Evolutionary conservation across 92 coral and sea anemone species (phyloP).

Genomic region (Zoanthus gigantus): DNA sequence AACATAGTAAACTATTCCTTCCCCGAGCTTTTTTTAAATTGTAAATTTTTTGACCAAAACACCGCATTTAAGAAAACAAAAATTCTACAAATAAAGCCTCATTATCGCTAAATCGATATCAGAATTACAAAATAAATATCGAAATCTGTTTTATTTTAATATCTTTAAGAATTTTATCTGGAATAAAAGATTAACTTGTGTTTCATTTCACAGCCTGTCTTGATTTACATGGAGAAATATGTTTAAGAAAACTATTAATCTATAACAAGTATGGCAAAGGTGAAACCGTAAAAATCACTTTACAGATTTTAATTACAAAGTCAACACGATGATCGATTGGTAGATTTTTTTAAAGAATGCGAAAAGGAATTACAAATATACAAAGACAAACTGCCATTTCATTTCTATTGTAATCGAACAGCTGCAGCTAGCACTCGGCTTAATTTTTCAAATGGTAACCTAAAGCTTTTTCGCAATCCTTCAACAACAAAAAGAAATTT

Average conservation of each 20-base stretch:
- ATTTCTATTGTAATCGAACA: not conserved
- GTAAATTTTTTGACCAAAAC: not conserved
- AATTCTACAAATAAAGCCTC: slow-evolving; percentile 2
- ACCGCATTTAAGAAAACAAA: not conserved
- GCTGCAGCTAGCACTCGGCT: not conserved
- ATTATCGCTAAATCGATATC: not conserved
- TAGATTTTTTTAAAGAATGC: not conserved
- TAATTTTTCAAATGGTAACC: not conserved
- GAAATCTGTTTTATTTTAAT: not conserved
- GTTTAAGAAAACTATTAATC: not conserved
- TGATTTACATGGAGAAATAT: not conserved
- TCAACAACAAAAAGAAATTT: not conserved
- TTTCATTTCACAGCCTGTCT: not conserved
- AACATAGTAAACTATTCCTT: not conserved
- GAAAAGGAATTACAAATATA: not conserved
- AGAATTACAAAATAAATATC: not conserved
- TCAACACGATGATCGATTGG: not conserved
- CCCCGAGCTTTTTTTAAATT: not conserved
- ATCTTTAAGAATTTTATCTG: too few species aligned
- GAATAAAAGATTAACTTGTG: not conserved
- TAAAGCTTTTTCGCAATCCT: not conserved
- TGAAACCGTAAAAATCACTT: not conserved
- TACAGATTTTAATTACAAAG: not conserved
- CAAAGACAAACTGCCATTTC: not conserved
- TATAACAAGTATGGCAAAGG: not conserved